These are phyloP conservation scores for Dendrolimus kikuchii DNA, from an alignment of 1,140 invertebrate genomes.

Conservation along the genomic window DNA sequence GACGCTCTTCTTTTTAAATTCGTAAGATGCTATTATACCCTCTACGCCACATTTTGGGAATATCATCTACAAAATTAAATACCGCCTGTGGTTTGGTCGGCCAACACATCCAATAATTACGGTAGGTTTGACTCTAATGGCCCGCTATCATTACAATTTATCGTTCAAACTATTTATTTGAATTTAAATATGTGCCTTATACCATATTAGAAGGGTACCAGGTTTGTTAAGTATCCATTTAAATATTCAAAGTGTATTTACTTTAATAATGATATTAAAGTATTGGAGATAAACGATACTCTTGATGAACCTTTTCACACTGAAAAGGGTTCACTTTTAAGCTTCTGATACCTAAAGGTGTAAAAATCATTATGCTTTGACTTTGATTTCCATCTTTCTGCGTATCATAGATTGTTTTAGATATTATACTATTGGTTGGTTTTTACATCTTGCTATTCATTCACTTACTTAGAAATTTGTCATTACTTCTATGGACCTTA, in stretches of 20 bases:
- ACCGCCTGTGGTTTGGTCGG: constrained; percentile 39
- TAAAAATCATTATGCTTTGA: too few relatives aligned
- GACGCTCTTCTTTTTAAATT: not conserved
- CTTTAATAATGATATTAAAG: constrained; percentile 29
- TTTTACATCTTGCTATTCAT: too few relatives aligned
- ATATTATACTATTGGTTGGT: too few relatives aligned
- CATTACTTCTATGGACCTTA: too few relatives aligned
- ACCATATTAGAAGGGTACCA: constrained; percentile 9
- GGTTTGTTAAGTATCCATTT: constrained; percentile 16
- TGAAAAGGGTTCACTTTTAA: constrained; percentile 2
- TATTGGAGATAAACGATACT: constrained; percentile 12
- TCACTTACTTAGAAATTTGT: too few relatives aligned
- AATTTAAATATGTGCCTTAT: constrained; percentile 15
- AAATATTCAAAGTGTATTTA: constrained; percentile 29
- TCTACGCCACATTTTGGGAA: not conserved
- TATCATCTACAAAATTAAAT: constrained; percentile 27
- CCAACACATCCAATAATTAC: constrained; percentile 31
- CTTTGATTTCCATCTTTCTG: too few relatives aligned
- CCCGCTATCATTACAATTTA: constrained; percentile 29
- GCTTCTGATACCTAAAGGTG: too few relatives aligned
- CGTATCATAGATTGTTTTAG: too few relatives aligned
- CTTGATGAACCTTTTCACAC: constrained; percentile 12
- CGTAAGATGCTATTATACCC: not conserved
- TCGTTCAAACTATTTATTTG: constrained; percentile 30
- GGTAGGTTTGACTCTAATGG: constrained; percentile 33